Evolutionary conservation across 2,888 invertebrate genomes (phyloP).

Genomic region (Keiferia lycopersicella): DNA sequence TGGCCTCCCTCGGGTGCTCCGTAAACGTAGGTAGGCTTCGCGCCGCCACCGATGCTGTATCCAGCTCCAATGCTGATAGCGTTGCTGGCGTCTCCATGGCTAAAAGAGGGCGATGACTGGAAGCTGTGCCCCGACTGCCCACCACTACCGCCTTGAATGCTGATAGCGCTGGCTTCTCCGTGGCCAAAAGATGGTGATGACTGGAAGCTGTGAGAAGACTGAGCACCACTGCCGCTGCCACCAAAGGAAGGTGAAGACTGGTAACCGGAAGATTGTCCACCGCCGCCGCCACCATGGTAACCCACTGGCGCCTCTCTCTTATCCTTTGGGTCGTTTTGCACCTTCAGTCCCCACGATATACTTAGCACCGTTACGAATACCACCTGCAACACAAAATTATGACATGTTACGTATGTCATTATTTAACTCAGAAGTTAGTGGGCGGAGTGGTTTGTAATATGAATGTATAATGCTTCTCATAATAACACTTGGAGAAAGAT

Average conservation of each 20-base stretch:
- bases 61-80: constrained; percentile 73
- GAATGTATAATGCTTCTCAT: constrained; percentile 25
- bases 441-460: not conserved
- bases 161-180: not conserved
- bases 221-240: too few relatives aligned
- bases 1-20: constrained; percentile 54
- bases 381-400: constrained; percentile 59
- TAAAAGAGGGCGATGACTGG: constrained; percentile 44
- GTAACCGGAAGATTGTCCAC: not conserved
- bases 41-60: constrained; percentile 69
- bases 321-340: constrained; percentile 66
- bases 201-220: too few relatives aligned
- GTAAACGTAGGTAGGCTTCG: constrained; percentile 58
- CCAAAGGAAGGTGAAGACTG: constrained; percentile 7
- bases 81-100: constrained; percentile 63
- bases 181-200: constrained; percentile 38
- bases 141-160: too few relatives aligned
- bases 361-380: constrained; percentile 63
- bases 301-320: constrained; percentile 66
- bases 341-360: constrained; percentile 61
- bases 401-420: constrained; percentile 30
- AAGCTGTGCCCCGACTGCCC: constrained; percentile 36
- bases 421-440: constrained; percentile 19
- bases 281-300: constrained; percentile 41
- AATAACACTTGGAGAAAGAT: constrained; percentile 16